Conservation (phyloP, 2,797 vertebrate genomes). For the Liasis olivaceus region DNA sequence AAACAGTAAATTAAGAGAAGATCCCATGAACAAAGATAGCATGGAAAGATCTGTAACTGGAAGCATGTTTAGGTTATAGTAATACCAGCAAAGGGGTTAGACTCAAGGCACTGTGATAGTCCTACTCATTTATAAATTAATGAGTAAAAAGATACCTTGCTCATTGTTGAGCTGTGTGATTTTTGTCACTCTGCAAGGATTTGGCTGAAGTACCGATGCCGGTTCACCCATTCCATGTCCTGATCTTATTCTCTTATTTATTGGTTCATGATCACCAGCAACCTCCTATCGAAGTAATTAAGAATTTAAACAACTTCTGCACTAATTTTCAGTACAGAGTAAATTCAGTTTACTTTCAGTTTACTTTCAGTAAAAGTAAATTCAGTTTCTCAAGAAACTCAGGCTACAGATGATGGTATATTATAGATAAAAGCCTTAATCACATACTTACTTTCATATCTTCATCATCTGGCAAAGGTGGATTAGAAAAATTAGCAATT, state of each 20-base stretch:
- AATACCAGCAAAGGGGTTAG: neutral
- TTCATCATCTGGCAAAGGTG: slow-evolving; percentile 42
- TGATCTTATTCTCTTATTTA: slow-evolving; percentile 70
- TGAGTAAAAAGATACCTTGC: slow-evolving; percentile 59
- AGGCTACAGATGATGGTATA: neutral
- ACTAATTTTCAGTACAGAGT: neutral
- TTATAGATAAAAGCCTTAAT: neutral
- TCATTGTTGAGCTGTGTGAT: slow-evolving; percentile 62
- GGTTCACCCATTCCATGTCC: slow-evolving; percentile 72
- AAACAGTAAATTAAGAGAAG: neutral
- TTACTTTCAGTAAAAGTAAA: no score
- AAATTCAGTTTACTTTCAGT: no score
- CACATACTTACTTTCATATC: slow-evolving; percentile 65
- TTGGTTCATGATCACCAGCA: slow-evolving; percentile 68
- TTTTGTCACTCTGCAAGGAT: slow-evolving; percentile 77
- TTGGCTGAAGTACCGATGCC: slow-evolving; percentile 81
- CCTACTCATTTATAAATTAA: neutral
- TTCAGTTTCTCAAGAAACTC: slow-evolving; percentile 41
- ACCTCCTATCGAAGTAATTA: slow-evolving; percentile 73
- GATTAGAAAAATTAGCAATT: slow-evolving; percentile 64
- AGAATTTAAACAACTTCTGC: slow-evolving; percentile 57
- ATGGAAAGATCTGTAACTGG: neutral
- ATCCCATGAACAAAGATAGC: slow-evolving; percentile 3
- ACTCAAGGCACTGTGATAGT: neutral
- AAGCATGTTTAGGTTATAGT: slow-evolving; percentile 3